Base-by-base conservation (phyloP, 1,140 invertebrate species). In the Bombus superbus region DNA sequence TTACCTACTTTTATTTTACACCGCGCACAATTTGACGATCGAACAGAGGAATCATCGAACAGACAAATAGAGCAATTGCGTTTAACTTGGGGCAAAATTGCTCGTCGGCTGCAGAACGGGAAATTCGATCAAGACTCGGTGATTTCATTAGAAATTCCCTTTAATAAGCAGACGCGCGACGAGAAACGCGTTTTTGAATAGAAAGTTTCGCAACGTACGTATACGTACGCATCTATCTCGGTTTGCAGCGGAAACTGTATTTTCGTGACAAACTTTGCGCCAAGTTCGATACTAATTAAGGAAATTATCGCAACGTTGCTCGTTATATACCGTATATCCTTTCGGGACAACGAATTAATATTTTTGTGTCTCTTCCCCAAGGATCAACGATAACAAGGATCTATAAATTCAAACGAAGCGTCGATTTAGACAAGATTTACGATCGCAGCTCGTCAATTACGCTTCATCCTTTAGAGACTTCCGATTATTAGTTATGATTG, bases 401-500 rank as follows among this genome's bases (percentile, higher is more conserved):
- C 62, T 22, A 57, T 59, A 47, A 2, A n/a, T 62, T n/a, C 11
- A n/a, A 62, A 11, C 28, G 15, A 18, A 4, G 32, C 38, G 22
- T 35, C 42, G 8, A 62, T 80, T 32, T 57, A 25, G 62, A 69
- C 22, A 38, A 53, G 44, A 35, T 81, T 62, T 85, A 62, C 32
- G 53, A 78, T 80, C 59, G 42, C 28, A n/a, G 57, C 35, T 81
- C 73, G n/a, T 84, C 69, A 59, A 74, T 80, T 81, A 85, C 57
- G 13, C 32, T 35, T 6, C 18, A 38, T 4, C 69, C n/a, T 44
- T n/a, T 28, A 4, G 59, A 81, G 62, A 75, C 38, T 35, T 22
- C 18, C 44, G 71, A 79, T 85, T 73, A 47, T 18, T 83, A 88
- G 28, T 79, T 57, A 66, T 72, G 47, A 86, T 86, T 47, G 74